Base-by-base conservation (phyloP, 2,113 vertebrate species). In the Rallus limicola region DNA sequence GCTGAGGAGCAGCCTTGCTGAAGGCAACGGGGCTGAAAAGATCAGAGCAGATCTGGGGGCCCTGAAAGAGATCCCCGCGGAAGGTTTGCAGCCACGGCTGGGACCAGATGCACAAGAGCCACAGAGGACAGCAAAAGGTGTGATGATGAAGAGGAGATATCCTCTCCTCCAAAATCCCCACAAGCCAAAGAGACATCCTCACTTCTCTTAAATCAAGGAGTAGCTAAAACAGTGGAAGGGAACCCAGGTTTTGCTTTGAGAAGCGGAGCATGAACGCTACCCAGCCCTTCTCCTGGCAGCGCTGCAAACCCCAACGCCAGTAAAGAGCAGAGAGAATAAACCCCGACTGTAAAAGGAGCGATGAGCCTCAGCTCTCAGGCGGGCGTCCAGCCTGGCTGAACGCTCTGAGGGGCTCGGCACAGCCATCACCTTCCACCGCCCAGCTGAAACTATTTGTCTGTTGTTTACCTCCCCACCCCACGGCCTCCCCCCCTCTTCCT, bases 121-220 rank as follows among this genome's bases (percentile, higher is more conserved):
- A 9, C 0, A 4, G 24, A 75, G 34, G 80, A 46, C 29, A 26
- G 18, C 0, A 8, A 44, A 24, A 77, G 71, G 34, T 7, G 40
- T 0, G 1, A 13, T 2, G 8, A 25, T 0, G 5, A 52, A 31
- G 46, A 29, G 3, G 38, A 52, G 18, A 2, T 0, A 0, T 11
- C 23, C 18, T 2, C 13, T 24, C 15, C 48, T 11, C 9, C 3
- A 0, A 10, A 36, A 62, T 76, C 3, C 9, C 63, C 36, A 48
- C 33, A 23, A n/a, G 23, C n/a, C 56, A 50, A 85, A 16, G 71
- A 42, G 5, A 81, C 77, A 40, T 13, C 72, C 33, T 26, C 19
- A 1, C 48, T 71, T 52, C n/a, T 50, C 69, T 58, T n/a, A 25
- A 93, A 78, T 15, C 59, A 90, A 88, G 58, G 77, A 31, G 85